Conservation (phyloP, 2,113 vertebrate genomes). For the Crotophaga sulcirostris region DNA sequence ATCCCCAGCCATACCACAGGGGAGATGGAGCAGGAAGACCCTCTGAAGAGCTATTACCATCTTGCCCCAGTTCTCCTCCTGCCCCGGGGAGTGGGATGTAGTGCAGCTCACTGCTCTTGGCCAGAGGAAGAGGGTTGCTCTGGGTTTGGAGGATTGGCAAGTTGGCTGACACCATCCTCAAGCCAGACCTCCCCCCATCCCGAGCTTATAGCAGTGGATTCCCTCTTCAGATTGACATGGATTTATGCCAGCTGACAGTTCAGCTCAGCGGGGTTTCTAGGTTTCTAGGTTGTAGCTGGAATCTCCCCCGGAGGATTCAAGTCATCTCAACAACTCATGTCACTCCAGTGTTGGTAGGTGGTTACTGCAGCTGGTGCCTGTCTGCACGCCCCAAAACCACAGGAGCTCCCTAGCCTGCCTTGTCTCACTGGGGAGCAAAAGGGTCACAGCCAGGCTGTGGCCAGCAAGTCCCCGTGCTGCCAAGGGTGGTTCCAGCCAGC, state of each 20-base stretch:
- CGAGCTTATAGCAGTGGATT: neutral
- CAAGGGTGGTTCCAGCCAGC: neutral
- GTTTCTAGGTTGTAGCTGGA: conserved; percentile 21
- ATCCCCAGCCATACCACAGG: neutral
- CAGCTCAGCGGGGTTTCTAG: neutral
- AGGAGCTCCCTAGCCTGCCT: neutral
- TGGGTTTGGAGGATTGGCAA: neutral
- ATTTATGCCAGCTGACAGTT: conserved; percentile 25
- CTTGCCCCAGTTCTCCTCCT: fast-evolving
- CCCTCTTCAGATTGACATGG: neutral
- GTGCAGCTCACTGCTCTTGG: neutral
- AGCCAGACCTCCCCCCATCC: neutral
- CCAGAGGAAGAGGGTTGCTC: neutral
- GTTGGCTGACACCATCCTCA: neutral
- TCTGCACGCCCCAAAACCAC: neutral
- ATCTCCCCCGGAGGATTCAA: neutral
- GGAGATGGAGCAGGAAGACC: neutral
- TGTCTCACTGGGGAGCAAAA: neutral
- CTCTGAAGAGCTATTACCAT: neutral
- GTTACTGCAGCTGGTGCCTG: neutral
- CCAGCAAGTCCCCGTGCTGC: neutral
- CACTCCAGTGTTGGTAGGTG: fast-evolving
- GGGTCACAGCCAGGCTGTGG: neutral
- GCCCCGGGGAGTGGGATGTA: neutral
- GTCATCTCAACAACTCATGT: neutral